Evolutionary conservation across 1,140 invertebrate genomes (phyloP), one percentile per base, ranked within the genome.

Genomic region (Gryon sp.): DNA sequence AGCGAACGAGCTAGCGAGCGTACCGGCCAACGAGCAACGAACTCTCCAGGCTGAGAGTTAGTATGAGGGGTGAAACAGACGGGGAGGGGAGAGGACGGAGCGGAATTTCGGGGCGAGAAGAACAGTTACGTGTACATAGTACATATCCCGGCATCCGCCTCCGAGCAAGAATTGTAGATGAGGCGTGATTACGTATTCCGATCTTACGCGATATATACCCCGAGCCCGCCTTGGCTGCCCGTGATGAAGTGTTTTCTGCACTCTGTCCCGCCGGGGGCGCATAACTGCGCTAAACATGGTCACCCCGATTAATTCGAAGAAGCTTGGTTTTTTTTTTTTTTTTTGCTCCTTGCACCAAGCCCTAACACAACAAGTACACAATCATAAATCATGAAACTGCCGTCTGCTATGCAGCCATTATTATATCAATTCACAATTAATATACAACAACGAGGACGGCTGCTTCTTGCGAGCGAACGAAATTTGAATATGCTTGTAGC

Each of bases 241-340:
- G 79, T 86, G 84, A 85, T 83, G 83, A 80, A 86, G 83, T 83
- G 83, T 85, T 84, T 83, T 86, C 83, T 80, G 52, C 81, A 76
- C 78, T 79, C 81, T 74, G 78, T 57, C 41, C 59, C 55, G 15
- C 57, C 48, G 62, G 60, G 52, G 52, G 53, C 66, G 60, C 74
- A 70, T 53, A 72, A 66, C 60, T 60, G 45, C 59, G 38, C 43
- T 69, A 70, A 72, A 72, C 66, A 65, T 69, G 74, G 59, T 76
- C 41, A 59, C 78, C 60, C 20, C 55, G 75, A 72, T 66, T 70
- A 69, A 73, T 77, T 72, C 53, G n/a, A n/a, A n/a, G n/a, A n/a
- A n/a, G n/a, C n/a, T n/a, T n/a, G n/a, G n/a, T n/a, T n/a, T n/a
- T n/a, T n/a, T n/a, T n/a, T n/a, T n/a, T n/a, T n/a, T n/a, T n/a